Evolutionary conservation across 1,140 invertebrate species (phyloP), one percentile per base, ranked within the genome.

Genomic region (Xylocopa sonorina): DNA sequence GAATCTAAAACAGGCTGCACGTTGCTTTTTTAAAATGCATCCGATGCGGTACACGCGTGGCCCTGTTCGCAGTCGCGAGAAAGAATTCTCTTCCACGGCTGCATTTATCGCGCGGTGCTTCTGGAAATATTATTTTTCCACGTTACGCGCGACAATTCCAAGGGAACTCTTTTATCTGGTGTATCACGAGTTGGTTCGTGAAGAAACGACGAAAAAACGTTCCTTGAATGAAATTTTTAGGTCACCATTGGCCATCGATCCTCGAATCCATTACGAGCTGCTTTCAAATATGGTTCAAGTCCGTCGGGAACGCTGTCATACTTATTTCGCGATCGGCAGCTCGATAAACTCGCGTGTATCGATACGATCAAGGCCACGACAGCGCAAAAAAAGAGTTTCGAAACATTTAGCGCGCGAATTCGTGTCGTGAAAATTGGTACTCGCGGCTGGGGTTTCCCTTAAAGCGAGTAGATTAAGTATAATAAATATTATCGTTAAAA

Each of bases 321-420:
- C 29, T 67, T 51, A 68, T 68, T 68, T 51, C 64, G 64, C 34
- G 64, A 68, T 68, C 64, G 43, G 29, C 32, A 53, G 51, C 21
- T 50, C 48, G 64, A 67, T 67, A 67, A 50, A n/a, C 46, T 67
- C 46, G 29, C 64, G 50, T 51, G 46, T 18, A 68, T 51, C 46
- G 64, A 53, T 51, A 34, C 29, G 38, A 14, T 29, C 46, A 51
- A 68, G 64, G 64, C n/a, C 46, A 43, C 29, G n/a, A 66, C 21
- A 48, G 32, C 27, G 21, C 27, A 34, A 27, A 12, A 27, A 12
- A 67, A 48, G 7, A 24, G 12, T 32, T 48, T 48, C 63, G 64
- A 68, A 68, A 51, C 24, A 46, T 67, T 50, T 27, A 34, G 1
- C 41, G 46, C n/a, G 50, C 18, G 14, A 68, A 68, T 51, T 51